A percentile compares a stretch with the other conserved stretches of the same genome.
Conservation (phyloP, 1,140 invertebrate genomes). For the Drosophila sp. region DNA sequence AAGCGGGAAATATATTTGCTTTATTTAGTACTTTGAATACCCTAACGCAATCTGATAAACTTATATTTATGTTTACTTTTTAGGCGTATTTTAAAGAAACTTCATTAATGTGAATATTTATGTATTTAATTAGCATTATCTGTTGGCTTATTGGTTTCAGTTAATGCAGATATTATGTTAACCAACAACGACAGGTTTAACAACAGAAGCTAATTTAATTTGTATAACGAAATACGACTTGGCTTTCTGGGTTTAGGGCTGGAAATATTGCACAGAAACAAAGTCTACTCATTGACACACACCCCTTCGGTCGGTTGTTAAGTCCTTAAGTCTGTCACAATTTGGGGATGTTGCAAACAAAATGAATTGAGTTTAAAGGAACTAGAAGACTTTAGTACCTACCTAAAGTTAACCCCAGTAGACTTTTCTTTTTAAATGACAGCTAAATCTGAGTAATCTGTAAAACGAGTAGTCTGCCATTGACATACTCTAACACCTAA, state of each 20-base stretch:
- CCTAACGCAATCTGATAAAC: neutral
- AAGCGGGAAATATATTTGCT: neutral
- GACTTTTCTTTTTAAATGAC: neutral
- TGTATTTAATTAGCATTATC: neutral
- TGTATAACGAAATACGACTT: neutral
- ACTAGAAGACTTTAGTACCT: neutral
- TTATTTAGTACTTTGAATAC: neutral
- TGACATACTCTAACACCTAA: neutral
- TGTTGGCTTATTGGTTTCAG: neutral
- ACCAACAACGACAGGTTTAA: neutral
- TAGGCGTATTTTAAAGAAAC: neutral
- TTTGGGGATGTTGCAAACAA: neutral
- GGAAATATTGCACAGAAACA: neutral
- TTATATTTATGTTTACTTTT: neutral
- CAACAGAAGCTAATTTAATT: constrained; percentile 11
- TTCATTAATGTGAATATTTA: neutral
- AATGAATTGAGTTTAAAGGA: neutral
- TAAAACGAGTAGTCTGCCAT: neutral
- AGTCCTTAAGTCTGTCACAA: neutral
- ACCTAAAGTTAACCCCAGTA: neutral
- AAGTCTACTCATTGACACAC: neutral
- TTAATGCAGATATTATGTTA: neutral
- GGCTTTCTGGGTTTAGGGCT: neutral
- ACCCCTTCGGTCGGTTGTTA: neutral
- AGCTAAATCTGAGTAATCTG: neutral